Evolutionary conservation across 2,113 vertebrate species (phyloP).

Genomic region (Eidolon helvum): DNA sequence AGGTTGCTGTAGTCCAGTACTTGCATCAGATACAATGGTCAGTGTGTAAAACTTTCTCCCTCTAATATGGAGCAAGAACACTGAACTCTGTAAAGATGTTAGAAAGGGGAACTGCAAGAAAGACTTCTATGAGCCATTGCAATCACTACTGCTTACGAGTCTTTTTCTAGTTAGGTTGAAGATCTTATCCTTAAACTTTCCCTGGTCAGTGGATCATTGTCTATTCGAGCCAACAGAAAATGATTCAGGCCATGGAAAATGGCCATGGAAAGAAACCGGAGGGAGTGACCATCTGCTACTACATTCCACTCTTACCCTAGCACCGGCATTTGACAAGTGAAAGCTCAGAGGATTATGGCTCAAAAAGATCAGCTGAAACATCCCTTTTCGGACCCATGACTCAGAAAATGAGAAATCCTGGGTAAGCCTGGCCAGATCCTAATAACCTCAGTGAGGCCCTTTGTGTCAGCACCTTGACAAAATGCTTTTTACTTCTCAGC

Average conservation of each 20-base stretch:
- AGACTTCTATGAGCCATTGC: background rate
- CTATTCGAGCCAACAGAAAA: constrained; percentile 4
- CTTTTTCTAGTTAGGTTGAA: background rate
- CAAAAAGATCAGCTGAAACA: background rate
- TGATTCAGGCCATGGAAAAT: background rate
- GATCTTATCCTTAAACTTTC: background rate
- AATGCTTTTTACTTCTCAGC: background rate
- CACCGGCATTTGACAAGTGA: background rate
- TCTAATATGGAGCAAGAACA: background rate
- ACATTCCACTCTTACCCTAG: background rate
- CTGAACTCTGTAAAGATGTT: background rate
- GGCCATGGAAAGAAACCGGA: background rate
- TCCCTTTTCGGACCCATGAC: background rate
- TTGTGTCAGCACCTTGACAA: background rate
- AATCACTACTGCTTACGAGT: background rate
- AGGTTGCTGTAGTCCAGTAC: background rate
- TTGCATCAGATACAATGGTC: background rate
- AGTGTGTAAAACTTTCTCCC: background rate
- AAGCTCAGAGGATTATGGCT: background rate
- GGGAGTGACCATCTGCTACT: background rate
- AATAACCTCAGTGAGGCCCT: background rate
- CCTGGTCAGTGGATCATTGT: background rate
- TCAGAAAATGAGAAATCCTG: background rate
- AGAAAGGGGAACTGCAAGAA: background rate
- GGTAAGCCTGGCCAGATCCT: background rate